These are phyloP conservation scores for Ormyrus pomaceus DNA, from an alignment of 2,888 invertebrate species.

Conservation along the genomic window DNA sequence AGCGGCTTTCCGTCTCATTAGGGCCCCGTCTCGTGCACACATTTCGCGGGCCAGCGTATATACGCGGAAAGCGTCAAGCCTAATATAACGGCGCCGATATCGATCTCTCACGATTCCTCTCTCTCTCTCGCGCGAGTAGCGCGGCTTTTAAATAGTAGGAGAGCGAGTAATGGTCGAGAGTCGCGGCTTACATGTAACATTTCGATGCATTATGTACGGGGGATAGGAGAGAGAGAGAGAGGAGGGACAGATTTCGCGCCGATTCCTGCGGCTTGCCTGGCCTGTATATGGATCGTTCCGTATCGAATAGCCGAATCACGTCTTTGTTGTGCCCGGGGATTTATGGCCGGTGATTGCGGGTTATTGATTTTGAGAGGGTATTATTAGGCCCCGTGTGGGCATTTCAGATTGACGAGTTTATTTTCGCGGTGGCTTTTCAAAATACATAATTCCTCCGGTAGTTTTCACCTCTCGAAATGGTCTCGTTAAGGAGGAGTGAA, in stretches of 20 bases:
- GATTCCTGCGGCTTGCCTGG: neutral
- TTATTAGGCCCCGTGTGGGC: too few relatives aligned
- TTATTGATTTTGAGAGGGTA: too few relatives aligned
- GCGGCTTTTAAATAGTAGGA: slow-evolving; percentile 43
- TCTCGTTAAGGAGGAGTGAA: too few relatives aligned
- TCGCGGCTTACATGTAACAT: neutral
- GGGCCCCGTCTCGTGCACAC: slow-evolving; percentile 1
- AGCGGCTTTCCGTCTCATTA: slow-evolving; percentile 50
- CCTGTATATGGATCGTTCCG: slow-evolving; percentile 2
- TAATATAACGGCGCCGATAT: slow-evolving; percentile 56
- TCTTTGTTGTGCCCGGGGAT: too few relatives aligned
- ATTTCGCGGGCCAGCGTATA: neutral
- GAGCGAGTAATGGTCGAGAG: slow-evolving; percentile 28
- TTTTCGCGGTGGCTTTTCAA: too few relatives aligned
- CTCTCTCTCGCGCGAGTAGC: neutral
- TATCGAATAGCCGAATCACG: slow-evolving; percentile 9
- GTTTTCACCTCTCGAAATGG: too few relatives aligned
- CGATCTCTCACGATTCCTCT: slow-evolving; percentile 59
- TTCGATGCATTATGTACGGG: slow-evolving; percentile 33
- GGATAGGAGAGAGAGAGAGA: neutral
- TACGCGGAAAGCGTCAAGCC: slow-evolving; percentile 27
- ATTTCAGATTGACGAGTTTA: too few relatives aligned
- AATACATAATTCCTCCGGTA: too few relatives aligned
- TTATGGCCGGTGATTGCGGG: too few relatives aligned
- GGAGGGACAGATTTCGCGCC: slow-evolving; percentile 13